Conservation (phyloP, 2,888 invertebrate genomes). For the Eudasyphora cyanicolor region DNA sequence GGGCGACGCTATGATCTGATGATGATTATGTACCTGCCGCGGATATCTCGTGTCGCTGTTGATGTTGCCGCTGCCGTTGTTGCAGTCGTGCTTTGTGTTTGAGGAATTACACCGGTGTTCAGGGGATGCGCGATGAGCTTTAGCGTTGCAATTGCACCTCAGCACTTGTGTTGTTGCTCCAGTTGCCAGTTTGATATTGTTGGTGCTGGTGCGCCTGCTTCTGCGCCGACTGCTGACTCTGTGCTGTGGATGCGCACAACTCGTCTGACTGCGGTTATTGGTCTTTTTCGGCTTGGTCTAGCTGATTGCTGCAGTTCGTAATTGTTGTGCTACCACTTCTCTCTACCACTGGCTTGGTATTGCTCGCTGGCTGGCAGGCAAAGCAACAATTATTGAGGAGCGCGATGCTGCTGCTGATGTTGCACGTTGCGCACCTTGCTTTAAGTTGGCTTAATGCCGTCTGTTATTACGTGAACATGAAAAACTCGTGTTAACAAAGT, state of each 20-base stretch:
- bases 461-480: constrained; percentile 57
- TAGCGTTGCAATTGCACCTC: constrained; percentile 52
- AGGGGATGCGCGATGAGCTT: constrained; percentile 72
- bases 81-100: constrained; percentile 51
- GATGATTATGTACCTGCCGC: constrained; percentile 70
- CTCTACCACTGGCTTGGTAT: constrained; percentile 31
- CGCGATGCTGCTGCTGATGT: constrained; percentile 57
- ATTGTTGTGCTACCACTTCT: constrained; percentile 59
- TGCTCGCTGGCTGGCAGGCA: too few species aligned
- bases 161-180: constrained; percentile 53
- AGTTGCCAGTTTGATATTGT: constrained; percentile 32
- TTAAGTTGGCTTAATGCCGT: constrained; percentile 34
- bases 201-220: constrained; percentile 18
- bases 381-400: constrained; percentile 43
- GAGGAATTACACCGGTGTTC: constrained; percentile 68
- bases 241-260: constrained; percentile 9
- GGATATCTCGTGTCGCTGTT: constrained; percentile 69
- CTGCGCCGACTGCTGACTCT: background rate
- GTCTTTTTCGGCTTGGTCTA: constrained; percentile 68
- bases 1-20: constrained; percentile 65
- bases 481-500: constrained; percentile 54
- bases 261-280: constrained; percentile 72
- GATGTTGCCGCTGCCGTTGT: constrained; percentile 42
- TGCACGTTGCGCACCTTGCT: constrained; percentile 22
- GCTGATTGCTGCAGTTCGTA: constrained; percentile 39